These are phyloP conservation scores for Caenorhabditis tropicalis DNA, from an alignment of 1,140 invertebrate species.

Conservation along the genomic window DNA sequence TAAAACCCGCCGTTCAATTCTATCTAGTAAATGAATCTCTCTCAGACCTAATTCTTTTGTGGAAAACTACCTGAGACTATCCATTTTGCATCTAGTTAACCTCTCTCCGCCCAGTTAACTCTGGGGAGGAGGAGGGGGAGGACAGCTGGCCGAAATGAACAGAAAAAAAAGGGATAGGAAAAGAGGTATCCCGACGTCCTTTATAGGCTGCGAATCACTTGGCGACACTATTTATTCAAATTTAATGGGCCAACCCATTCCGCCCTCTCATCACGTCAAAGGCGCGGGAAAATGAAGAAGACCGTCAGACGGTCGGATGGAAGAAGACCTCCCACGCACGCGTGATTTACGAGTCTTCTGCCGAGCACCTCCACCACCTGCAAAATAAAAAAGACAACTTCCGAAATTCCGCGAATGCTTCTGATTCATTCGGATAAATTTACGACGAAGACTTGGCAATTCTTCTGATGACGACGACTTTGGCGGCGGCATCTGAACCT, in stretches of 20 bases:
- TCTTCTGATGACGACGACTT: background rate
- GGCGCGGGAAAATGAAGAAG: background rate
- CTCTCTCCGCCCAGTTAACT: background rate
- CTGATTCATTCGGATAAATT: background rate
- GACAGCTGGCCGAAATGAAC: background rate
- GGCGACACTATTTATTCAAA: slow-evolving; percentile 26
- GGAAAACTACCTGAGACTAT: background rate
- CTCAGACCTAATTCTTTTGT: background rate
- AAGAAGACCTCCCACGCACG: slow-evolving; percentile 17
- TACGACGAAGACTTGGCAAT: background rate
- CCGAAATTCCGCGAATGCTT: slow-evolving; percentile 43
- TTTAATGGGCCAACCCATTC: slow-evolving; percentile 16
- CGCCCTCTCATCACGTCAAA: background rate
- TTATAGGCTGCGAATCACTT: slow-evolving; percentile 4
- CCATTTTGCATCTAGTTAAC: slow-evolving; percentile 4
- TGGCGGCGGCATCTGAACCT: slow-evolving; percentile 18
- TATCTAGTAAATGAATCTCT: slow-evolving; percentile 5
- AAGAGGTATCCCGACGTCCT: background rate
- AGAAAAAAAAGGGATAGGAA: background rate
- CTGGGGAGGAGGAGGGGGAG: background rate
- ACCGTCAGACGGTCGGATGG: background rate
- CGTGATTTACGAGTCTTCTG: slow-evolving; percentile 6
- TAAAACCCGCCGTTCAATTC: background rate
- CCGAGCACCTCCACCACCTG: background rate
- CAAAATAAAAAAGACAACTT: background rate